Evolutionary conservation across 2,888 invertebrate genomes (phyloP), one percentile per base, ranked within the genome.

Genomic region (Cerceris ruficornis): DNA sequence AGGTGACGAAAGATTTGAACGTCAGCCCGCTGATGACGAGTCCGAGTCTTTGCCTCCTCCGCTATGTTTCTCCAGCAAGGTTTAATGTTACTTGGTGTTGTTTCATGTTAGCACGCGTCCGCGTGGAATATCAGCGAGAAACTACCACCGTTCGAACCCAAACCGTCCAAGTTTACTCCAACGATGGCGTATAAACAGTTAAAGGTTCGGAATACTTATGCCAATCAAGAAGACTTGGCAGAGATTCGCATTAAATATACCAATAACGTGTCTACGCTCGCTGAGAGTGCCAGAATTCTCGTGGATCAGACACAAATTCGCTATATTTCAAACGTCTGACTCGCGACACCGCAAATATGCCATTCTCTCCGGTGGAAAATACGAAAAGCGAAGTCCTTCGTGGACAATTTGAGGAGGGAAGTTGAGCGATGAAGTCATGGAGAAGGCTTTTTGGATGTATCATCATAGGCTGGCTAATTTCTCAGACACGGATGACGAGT

Each of bases 201-300:
- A 69, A 58, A 54, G 70, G 62, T 76, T 62, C 54, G 50, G 52
- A 58, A 76, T 67, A 69, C 61, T 76, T 70, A 58, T 50, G 46
- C 39, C 69, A 69, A 76, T 77, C 77, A 59, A 77, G 67, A 70
- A 54, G 67, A 70, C 65, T 76, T 77, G 77, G 77, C 77, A 76
- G 62, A 70, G 55, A 39, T 55, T 69, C 55, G 7, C 55, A 64
- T 57, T 17, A 46, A 65, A n/a, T 50, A 46, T 46, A 46, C 13
- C 7, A 54, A 54, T 7, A 15, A 54, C 7, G 69, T 52, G 61
- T 66, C 66, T 28, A 57, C 57, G 43, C 28, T 39, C 43, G 69
- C 14, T 55, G 60, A 17, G 57, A 61, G 57, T 77, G 77, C 77
- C 77, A 77, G 68, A 76, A 50, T 65, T 61, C 60, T 77, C 50